Conservation (phyloP, 2,113 vertebrate genomes). For the Silurus glanis region DNA sequence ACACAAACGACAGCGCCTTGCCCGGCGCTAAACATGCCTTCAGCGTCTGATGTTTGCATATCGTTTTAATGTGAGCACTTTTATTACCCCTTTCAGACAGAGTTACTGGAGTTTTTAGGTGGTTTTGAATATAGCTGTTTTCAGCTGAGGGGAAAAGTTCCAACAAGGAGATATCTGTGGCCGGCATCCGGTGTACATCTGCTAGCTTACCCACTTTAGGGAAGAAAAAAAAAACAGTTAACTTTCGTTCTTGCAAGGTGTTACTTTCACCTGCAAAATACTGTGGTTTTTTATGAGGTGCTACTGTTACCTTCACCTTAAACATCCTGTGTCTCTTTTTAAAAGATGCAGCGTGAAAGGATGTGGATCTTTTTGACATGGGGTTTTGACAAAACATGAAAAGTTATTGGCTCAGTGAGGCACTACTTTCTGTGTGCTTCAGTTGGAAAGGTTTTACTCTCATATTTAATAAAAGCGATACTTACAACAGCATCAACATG, state of each 20-base stretch:
- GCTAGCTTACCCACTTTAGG: background rate
- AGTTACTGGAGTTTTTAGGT: conserved; percentile 2
- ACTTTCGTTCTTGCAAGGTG: conserved; percentile 14
- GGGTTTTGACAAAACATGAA: conserved; percentile 3
- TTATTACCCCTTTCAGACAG: conserved; percentile 32
- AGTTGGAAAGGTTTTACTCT: background rate
- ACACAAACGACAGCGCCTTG: conserved; percentile 50
- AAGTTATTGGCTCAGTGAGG: background rate
- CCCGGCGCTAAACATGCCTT: conserved; percentile 46
- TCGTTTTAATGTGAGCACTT: conserved; percentile 50
- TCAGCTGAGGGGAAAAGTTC: background rate
- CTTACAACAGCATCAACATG: too few relatives aligned
- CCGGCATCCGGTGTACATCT: background rate
- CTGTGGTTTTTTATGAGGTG: conserved; percentile 22
- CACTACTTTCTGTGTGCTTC: background rate
- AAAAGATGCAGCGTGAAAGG: conserved; percentile 33
- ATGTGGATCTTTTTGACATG: conserved; percentile 16
- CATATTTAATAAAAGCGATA: background rate
- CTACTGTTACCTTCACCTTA: conserved; percentile 17
- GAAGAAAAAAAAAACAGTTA: background rate
- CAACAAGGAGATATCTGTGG: background rate
- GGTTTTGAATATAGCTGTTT: conserved; percentile 5
- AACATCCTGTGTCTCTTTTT: conserved; percentile 25
- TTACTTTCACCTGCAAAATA: conserved; percentile 22
- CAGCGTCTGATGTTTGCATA: conserved; percentile 50